Evolutionary conservation across 2,888 invertebrate genomes (phyloP).

Genomic region (Lasiommata megera): DNA sequence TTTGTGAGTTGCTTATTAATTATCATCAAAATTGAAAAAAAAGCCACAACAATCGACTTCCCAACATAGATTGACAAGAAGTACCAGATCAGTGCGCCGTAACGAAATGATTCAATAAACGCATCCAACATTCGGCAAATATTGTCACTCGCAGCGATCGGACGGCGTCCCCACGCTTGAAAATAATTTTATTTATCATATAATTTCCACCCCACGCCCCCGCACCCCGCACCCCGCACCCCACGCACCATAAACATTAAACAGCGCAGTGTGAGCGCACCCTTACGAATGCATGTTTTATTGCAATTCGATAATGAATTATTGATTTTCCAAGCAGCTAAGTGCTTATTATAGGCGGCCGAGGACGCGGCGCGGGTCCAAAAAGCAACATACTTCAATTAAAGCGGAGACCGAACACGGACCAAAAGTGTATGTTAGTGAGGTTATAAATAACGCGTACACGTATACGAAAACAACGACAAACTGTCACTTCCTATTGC

Average conservation of each 20-base stretch:
- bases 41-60: not conserved
- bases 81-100: not conserved
- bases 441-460: too few relatives aligned
- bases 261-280: slow-evolving; percentile 36
- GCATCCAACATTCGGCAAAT: slow-evolving; percentile 16
- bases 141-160: slow-evolving; percentile 14
- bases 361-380: too few relatives aligned
- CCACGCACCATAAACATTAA: slow-evolving; percentile 25
- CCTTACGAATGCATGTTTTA: slow-evolving; percentile 41
- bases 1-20: too few relatives aligned
- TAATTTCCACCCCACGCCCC: slow-evolving; percentile 13
- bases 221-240: slow-evolving; percentile 3
- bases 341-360: not conserved
- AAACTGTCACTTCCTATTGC: too few relatives aligned
- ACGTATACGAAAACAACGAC: too few relatives aligned
- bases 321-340: slow-evolving; percentile 31
- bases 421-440: too few relatives aligned
- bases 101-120: slow-evolving; percentile 16
- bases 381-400: too few relatives aligned
- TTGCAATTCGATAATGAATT: slow-evolving; percentile 35
- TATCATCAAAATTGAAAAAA: too few relatives aligned
- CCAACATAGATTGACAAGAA: not conserved
- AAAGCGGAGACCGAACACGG: too few relatives aligned
- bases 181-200: slow-evolving; percentile 31
- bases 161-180: slow-evolving; percentile 5